Evolutionary conservation across 2,113 vertebrate species (phyloP), one percentile per base, ranked within the genome.

Genomic region (Myotis brandtii): DNA sequence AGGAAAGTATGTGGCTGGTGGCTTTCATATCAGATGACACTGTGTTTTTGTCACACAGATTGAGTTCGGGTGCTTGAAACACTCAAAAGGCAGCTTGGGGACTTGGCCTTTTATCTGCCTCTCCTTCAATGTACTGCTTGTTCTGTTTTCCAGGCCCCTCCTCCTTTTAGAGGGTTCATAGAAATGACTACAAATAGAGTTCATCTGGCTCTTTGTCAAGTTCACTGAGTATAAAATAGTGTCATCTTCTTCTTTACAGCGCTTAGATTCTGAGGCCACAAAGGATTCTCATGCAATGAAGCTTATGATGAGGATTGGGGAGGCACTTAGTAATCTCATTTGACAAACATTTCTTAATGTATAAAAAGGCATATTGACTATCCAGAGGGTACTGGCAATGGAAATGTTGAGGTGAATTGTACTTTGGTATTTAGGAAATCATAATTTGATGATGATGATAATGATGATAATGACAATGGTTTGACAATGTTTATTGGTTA

Each of bases 11-110:
- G 96, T 84, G 94, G 88, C 72, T 89, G 73, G 91, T 96, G 96
- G 95, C 91, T 95, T 95, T 97, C 91, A 95, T 97, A 97, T 98
- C 97, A 97, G 79, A 96, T 98, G 96, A 97, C 95, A 95, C 34
- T 7, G 75, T 13, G 30, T 96, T 97, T 52, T 93, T 97, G 96
- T 96, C 86, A 96, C 95, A 96, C 86, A 95, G 96, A 95, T 89
- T 95, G 85, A 91, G 21, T 92, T 97, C 95, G 95, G 95, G 97
- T 96, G 94, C 83, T 95, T 95, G 90, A 96, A 95, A 91, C 59
- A 76, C 77, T 95, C 88, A 90, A 85, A 69, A 94, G 76, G 52
- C 92, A 95, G 92, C 67, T 70, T 52, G 77, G 94, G 93, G 73
- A 89, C 69, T 37, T 95, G 85, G 92, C 88, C 95, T 96, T 97